Percentiles rank a stretch among this genome's conserved stretches.
phyloP scores from a whole-genome alignment of 1,140 invertebrate genomes.

The Phymorhynchus buccinoides region DNA sequence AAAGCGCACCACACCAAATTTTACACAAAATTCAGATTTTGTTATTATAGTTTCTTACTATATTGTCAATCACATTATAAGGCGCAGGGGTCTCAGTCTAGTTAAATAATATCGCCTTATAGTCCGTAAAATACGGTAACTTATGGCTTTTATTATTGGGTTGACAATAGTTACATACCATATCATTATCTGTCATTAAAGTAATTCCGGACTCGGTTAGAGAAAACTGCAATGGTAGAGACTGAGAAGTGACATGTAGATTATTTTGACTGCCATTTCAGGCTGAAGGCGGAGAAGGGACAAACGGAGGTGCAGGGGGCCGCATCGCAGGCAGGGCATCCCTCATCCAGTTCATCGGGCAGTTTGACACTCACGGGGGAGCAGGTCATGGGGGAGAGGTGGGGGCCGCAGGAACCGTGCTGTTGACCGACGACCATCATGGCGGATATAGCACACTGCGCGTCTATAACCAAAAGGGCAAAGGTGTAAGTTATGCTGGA shows the following conservation, averaged over 20 bases:
- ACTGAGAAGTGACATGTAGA: no score
- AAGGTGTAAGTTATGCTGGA: slow-evolving; percentile 60
- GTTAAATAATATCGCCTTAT: no score
- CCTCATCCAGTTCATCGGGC: slow-evolving; percentile 54
- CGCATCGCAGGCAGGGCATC: slow-evolving; percentile 52
- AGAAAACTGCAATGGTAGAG: no score
- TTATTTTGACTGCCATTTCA: slow-evolving; percentile 4
- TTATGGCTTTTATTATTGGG: neutral
- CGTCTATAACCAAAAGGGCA: slow-evolving; percentile 60
- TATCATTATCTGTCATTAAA: neutral
- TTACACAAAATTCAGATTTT: no score
- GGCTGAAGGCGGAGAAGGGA: slow-evolving; percentile 59
- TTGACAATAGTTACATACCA: neutral
- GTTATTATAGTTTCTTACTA: no score
- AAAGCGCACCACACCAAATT: no score
- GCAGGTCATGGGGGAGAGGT: slow-evolving; percentile 46
- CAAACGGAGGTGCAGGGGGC: slow-evolving; percentile 60
- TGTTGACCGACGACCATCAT: slow-evolving; percentile 49
- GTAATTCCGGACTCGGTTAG: no score
- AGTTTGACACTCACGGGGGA: slow-evolving; percentile 57
- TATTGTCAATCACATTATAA: no score
- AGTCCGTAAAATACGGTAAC: no score
- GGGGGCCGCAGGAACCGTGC: slow-evolving; percentile 63
- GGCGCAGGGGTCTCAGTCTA: no score
- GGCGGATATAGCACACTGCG: slow-evolving; percentile 50